Evolutionary conservation across 2,888 invertebrate species (phyloP), one percentile per base, ranked within the genome.

Genomic region (Nymphalis urticae): DNA sequence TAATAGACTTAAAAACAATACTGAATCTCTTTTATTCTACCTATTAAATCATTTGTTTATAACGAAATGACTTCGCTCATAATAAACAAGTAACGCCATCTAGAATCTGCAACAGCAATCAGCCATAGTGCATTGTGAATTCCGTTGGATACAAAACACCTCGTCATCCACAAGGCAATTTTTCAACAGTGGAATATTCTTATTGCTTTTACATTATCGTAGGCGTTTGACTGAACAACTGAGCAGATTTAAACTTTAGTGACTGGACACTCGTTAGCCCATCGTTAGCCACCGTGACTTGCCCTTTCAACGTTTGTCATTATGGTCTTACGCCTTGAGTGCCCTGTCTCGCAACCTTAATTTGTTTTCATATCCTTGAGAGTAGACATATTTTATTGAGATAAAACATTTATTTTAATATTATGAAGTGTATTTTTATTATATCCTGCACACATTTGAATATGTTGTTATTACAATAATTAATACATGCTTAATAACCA

Each of bases 281-380:
- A 77, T 90, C 90, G 90, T 90, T 90, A 90, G 83, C 76, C 76
- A 79, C 76, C 79, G 84, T 90, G 90, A 90, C 90, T 90, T 78
- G 84, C 75, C 78, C 76, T 81, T 88, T 88, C 84, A 84, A 78
- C 80, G 78, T 84, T 82, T 82, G 80, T 83, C 83, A 80, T 82
- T 82, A 80, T 75, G 80, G 81, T 66, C 72, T 67, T 75, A 73
- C 72, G 84, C 82, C 83, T 82, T 79, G 85, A 90, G 90, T 88
- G 88, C 86, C 84, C 80, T 80, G 80, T 81, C 83, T 84, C 80
- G 78, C 72, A 73, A 75, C 82, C 84, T 85, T 90, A 90, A 90
- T 89, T 85, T 89, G 89, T 89, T 90, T 89, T 88, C 85, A 87
- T 87, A 88, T 88, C 85, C 86, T 85, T 75, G 69, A 71, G 75